phyloP scores from a whole-genome alignment of 1,140 invertebrate genomes.

The Drosophila arawakana region DNA sequence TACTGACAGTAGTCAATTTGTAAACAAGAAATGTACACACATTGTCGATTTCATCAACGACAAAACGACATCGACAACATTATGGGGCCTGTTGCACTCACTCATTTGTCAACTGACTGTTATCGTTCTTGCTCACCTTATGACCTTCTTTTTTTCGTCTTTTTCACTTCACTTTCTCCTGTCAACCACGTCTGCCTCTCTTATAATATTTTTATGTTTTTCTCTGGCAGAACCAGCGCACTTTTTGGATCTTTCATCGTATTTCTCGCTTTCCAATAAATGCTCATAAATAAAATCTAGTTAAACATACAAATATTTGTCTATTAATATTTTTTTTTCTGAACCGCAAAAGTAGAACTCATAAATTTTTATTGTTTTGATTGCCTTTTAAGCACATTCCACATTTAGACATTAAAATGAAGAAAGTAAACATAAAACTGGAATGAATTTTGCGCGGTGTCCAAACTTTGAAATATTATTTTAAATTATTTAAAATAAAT shows the following conservation, averaged over 20 bases:
- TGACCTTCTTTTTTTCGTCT: not conserved
- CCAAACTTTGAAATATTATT: too few relatives aligned
- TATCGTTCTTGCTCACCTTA: not conserved
- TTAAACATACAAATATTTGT: too few relatives aligned
- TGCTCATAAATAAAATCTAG: too few relatives aligned
- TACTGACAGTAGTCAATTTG: slow-evolving; percentile 68
- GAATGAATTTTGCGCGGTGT: too few relatives aligned
- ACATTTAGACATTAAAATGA: too few relatives aligned
- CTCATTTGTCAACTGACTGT: slow-evolving; percentile 61
- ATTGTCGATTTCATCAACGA: slow-evolving; percentile 32
- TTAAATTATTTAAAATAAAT: too few relatives aligned
- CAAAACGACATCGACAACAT: not conserved
- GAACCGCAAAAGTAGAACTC: too few relatives aligned
- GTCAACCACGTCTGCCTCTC: slow-evolving; percentile 25
- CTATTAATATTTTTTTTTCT: too few relatives aligned
- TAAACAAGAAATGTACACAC: slow-evolving; percentile 71
- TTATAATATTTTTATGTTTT: slow-evolving; percentile 69
- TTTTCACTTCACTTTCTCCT: not conserved
- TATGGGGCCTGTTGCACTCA: slow-evolving; percentile 59
- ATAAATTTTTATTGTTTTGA: too few relatives aligned
- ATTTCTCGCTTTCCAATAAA: too few relatives aligned
- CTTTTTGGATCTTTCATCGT: not conserved
- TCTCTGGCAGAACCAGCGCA: slow-evolving; percentile 14
- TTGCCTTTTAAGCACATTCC: too few relatives aligned
- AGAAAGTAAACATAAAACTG: too few relatives aligned